Base-by-base conservation (phyloP, 1,140 invertebrate species). In the Antheraea pernyi region DNA sequence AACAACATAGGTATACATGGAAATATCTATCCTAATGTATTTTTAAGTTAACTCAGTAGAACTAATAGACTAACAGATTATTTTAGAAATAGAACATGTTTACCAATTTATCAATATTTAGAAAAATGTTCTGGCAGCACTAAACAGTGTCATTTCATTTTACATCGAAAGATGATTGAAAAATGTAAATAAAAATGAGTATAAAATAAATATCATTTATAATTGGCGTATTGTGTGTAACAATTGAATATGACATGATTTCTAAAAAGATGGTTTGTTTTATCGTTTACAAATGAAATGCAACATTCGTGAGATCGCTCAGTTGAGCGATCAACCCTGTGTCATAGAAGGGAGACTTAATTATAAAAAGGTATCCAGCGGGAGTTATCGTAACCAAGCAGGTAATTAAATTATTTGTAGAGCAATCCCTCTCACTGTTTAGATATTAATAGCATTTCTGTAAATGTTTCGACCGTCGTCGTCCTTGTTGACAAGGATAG, bases 341-440 rank as follows among this genome's bases (percentile, higher is more conserved):
- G 91, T 94, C 68, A 86, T 95, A 53, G 95, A 96, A 93, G 95
- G 95, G 70, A 93, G 95, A 82, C 87, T 95, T 75, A 94, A 95
- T 85, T 94, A 96, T 76, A 94, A 94, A 86, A 93, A 94, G 75
- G 86, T 94, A 36, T 92, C 94, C 62, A 94, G 93, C 88, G 93
- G 92, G 87, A 89, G 88, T 80, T 92, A 93, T 69, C 85, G 89
- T 59, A 84, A 90, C 85, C 90, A 86, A 82, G 74, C 87, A 83
- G 89, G 91, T 92, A 81, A 65, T 59, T 30, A 39, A 18, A 53
- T 59, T 36, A 46, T 69, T 68, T 37, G 11, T 53, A 53, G 13
- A 16, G 1, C 7, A 42, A 11, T 9, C 0, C 1, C 46, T 53
- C 4, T 53, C 13, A 16, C 16, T 13, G 46, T 53, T 53, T 16